These are phyloP conservation scores for Drosophila prostipennis DNA, from an alignment of 2,888 invertebrate species.

Conservation along the genomic window DNA sequence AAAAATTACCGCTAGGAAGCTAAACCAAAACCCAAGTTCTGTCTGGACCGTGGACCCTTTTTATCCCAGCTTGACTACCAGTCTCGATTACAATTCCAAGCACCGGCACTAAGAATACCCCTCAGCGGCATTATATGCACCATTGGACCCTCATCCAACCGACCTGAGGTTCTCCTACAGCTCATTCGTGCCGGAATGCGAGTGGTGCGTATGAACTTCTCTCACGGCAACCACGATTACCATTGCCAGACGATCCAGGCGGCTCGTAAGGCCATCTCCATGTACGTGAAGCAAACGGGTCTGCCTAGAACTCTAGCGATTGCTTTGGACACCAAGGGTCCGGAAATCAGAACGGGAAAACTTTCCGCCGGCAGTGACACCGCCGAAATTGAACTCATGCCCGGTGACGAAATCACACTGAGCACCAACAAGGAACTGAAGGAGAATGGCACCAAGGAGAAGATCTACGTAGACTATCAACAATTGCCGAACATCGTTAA, in stretches of 20 bases:
- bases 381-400: conserved; percentile 94
- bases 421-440: conserved; percentile 91
- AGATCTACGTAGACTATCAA: conserved; percentile 94
- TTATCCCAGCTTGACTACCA: conserved; percentile 94
- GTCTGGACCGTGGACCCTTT: conserved; percentile 57
- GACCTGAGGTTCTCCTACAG: conserved; percentile 91
- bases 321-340: conserved; percentile 98
- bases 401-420: conserved; percentile 92
- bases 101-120: conserved; percentile 92
- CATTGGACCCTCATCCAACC: conserved; percentile 94
- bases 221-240: conserved; percentile 97
- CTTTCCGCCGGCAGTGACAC: conserved; percentile 83
- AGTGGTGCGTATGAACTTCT: conserved; percentile 96
- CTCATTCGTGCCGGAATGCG: conserved; percentile 99
- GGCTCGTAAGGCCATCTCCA: conserved; percentile 92
- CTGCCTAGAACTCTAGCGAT: conserved; percentile 93
- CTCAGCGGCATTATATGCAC: conserved; percentile 99
- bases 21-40: not conserved
- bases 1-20: not conserved
- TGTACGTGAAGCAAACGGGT: conserved; percentile 89
- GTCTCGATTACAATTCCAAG: conserved; percentile 95
- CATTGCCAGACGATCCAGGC: conserved; percentile 95
- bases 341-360: conserved; percentile 98
- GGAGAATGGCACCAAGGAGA: conserved; percentile 90
- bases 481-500: conserved; percentile 96